A percentile compares a stretch with the other conserved stretches of the same genome.
Evolutionary conservation across 1,140 invertebrate genomes (phyloP).

Genomic region (Listronotus oregonensis): DNA sequence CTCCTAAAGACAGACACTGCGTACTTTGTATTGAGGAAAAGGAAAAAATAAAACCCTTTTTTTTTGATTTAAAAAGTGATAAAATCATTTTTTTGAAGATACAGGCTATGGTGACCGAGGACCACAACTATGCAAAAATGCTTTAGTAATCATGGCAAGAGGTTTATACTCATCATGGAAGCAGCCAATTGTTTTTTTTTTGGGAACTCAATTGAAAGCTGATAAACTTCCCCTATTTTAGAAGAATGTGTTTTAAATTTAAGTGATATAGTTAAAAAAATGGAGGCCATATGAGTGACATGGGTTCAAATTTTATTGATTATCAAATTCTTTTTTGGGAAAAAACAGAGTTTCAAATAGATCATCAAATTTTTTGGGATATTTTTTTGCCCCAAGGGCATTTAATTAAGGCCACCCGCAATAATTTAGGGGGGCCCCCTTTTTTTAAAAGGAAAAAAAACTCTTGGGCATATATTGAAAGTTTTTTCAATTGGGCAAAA

Average conservation of each 20-base stretch:
- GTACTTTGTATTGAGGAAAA: slow-evolving; percentile 45
- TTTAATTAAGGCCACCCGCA: slow-evolving; percentile 20
- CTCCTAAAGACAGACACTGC: slow-evolving; percentile 28
- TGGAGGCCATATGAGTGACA: neutral
- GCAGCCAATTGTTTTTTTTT: slow-evolving; percentile 22
- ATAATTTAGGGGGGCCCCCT: slow-evolving; percentile 10
- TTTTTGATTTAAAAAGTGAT: slow-evolving; percentile 32
- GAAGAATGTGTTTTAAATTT: slow-evolving; percentile 13
- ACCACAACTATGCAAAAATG: slow-evolving; percentile 10
- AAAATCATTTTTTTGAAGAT: slow-evolving; percentile 42
- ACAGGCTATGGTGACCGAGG: slow-evolving; percentile 28
- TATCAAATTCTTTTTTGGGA: no score
- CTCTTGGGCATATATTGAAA: neutral
- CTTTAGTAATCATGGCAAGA: slow-evolving; percentile 17
- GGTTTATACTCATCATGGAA: slow-evolving; percentile 28
- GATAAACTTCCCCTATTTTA: slow-evolving; percentile 13
- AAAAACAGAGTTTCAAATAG: neutral
- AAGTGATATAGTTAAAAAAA: slow-evolving; percentile 8
- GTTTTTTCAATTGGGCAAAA: slow-evolving; percentile 5
- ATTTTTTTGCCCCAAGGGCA: no score
- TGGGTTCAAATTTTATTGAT: no score
- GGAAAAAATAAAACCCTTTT: slow-evolving; percentile 36
- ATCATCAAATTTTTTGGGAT: no score
- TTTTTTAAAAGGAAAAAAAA: slow-evolving; percentile 2
- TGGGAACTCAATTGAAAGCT: slow-evolving; percentile 15